Evolutionary conservation across 1,140 invertebrate genomes (phyloP), one percentile per base, ranked within the genome.

Genomic region (Megalopta genalis): DNA sequence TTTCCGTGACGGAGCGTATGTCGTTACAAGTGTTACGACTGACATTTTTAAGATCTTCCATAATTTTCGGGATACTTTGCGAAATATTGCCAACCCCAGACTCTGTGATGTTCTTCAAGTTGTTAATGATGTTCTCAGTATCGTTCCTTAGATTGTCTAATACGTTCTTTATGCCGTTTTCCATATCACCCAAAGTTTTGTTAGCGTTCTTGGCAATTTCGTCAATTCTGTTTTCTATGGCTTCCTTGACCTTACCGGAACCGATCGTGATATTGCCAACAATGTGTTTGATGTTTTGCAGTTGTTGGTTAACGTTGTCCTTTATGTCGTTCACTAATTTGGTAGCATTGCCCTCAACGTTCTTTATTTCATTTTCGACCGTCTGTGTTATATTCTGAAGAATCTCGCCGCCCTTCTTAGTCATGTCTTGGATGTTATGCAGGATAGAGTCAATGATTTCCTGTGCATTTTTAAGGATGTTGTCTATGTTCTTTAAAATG

Each of bases 231-330:
- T 73, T 0, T 8, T 9, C 9, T 18, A 73, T 21, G 2, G 2
- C 18, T 1, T 46, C 7, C 7, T 42, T 65, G 0, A 1, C 6
- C 0, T 54, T 1, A 0, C 12, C 10, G 0, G 6, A n/a, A n/a
- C n/a, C n/a, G n/a, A n/a, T n/a, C n/a, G 12, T 16, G 3, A 71
- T 0, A 1, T 64, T 9, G 10, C n/a, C 8, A 5, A 57, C 0
- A 2, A 39, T 18, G 1, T 23, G 0, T 5, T 42, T 5, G 2
- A 77, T 0, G 1, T 14, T 0, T 5, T 68, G 2, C 25, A 68
- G 32, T 37, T 59, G 27, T 12, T 25, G 3, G 37, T 79, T 6
- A 4, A 23, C 16, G 23, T 59, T 42, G 1, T 62, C 37, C 7
- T 37, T 21, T 2, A 79, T 4, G 21, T 59, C 0, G 1, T 0